These are phyloP conservation scores for Leptinotarsa juncta DNA, from an alignment of 2,888 invertebrate species.

Conservation along the genomic window DNA sequence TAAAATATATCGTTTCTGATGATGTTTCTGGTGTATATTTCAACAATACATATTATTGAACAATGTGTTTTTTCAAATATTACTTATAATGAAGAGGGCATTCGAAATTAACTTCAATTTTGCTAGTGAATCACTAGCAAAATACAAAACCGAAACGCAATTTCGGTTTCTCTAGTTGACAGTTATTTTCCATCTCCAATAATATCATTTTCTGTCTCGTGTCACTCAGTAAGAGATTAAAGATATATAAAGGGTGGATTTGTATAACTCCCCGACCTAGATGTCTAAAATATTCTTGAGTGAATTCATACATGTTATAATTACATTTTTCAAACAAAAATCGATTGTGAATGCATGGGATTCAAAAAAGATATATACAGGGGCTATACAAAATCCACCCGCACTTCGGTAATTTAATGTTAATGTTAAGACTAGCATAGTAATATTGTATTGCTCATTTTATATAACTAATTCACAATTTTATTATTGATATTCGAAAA, in stretches of 20 bases:
- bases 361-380: background rate
- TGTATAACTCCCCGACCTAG: background rate
- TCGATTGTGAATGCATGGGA: background rate
- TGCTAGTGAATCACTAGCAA: too few species aligned
- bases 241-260: background rate
- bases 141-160: background rate
- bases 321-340: background rate
- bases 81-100: too few species aligned
- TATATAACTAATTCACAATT: background rate
- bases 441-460: slow-evolving; percentile 5
- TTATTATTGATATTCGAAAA: background rate
- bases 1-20: too few species aligned
- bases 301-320: too few species aligned
- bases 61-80: too few species aligned
- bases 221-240: background rate
- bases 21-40: too few species aligned
- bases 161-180: too few species aligned
- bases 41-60: too few species aligned
- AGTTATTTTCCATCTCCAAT: background rate
- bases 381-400: background rate
- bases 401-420: background rate
- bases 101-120: too few species aligned
- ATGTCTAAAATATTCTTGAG: background rate
- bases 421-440: slow-evolving; percentile 8
- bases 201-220: background rate